These are phyloP conservation scores for Neodiprion pinetum DNA, from an alignment of 1,140 invertebrate species.

Conservation along the genomic window DNA sequence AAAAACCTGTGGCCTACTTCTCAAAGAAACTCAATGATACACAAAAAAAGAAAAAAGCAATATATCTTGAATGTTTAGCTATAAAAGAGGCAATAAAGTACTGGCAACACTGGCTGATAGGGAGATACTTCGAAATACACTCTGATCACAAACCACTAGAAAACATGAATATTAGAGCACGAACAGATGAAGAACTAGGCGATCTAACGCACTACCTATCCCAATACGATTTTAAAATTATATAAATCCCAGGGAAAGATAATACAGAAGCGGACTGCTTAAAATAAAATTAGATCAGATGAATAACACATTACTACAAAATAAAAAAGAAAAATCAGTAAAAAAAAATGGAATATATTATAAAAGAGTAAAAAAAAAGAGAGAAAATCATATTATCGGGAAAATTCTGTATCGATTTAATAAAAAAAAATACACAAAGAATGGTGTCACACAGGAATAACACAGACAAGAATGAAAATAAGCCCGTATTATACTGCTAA, in stretches of 20 bases:
- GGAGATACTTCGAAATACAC: conserved; percentile 22
- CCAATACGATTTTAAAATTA: conserved; percentile 27
- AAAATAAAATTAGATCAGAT: conserved; percentile 16
- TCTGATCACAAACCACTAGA: conserved; percentile 33
- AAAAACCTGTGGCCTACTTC: conserved; percentile 17
- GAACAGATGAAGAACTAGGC: conserved; percentile 26
- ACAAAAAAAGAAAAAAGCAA: conserved; percentile 5
- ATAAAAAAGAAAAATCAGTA: conserved; percentile 3
- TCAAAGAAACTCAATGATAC: no score
- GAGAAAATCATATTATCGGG: conserved; percentile 17
- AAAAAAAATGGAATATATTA: conserved; percentile 15
- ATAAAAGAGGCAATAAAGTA: conserved; percentile 34
- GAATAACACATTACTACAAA: conserved; percentile 9
- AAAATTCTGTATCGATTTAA: conserved; percentile 18
- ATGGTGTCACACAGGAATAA: conserved; percentile 20
- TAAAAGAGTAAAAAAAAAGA: conserved; percentile 22
- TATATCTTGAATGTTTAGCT: conserved; percentile 26
- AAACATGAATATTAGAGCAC: conserved; percentile 26
- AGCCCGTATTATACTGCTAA: conserved; percentile 21
- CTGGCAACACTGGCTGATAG: conserved; percentile 33
- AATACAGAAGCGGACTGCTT: conserved; percentile 22
- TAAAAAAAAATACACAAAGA: conserved; percentile 18
- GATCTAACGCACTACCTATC: conserved; percentile 26
- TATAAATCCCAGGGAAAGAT: conserved; percentile 22
- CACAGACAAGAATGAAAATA: conserved; percentile 15